These are phyloP conservation scores for Portevinia maculata DNA, from an alignment of 2,888 invertebrate species.

Conservation along the genomic window DNA sequence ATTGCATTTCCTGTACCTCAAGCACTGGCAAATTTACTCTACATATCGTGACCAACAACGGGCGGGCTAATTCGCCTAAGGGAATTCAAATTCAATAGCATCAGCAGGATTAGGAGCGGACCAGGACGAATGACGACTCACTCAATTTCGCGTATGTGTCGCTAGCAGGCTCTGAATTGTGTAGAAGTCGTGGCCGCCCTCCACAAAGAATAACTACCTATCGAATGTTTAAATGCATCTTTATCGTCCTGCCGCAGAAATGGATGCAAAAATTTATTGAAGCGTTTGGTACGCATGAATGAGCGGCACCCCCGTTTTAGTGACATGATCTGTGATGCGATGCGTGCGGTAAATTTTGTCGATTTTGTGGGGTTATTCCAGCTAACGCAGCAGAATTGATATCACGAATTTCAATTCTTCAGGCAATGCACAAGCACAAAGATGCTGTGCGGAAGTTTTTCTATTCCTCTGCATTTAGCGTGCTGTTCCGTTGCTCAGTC, in stretches of 20 bases:
- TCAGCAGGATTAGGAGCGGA: conserved; percentile 26
- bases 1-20: conserved; percentile 71
- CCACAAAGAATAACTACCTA: conserved; percentile 70
- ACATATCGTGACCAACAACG: conserved; percentile 14
- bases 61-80: conserved; percentile 62
- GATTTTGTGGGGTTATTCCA: conserved; percentile 41
- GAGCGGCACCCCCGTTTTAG: conserved; percentile 74
- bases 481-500: conserved; percentile 25
- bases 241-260: conserved; percentile 39
- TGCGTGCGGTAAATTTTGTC: conserved; percentile 53
- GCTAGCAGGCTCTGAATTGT: conserved; percentile 41
- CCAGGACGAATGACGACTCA: conserved; percentile 27
- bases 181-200: conserved; percentile 13
- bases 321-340: conserved; percentile 73
- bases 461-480: conserved; percentile 21
- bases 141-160: conserved; percentile 52
- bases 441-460: conserved; percentile 18
- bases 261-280: conserved; percentile 74
- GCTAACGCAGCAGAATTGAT: conserved; percentile 65
- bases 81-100: conserved; percentile 67
- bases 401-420: conserved; percentile 67
- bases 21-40: conserved; percentile 68
- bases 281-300: conserved; percentile 76
- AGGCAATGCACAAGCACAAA: conserved; percentile 51
- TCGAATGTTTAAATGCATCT: conserved; percentile 70